These are phyloP conservation scores for Synergus itoensis DNA, from an alignment of 2,888 invertebrate species.

Conservation along the genomic window DNA sequence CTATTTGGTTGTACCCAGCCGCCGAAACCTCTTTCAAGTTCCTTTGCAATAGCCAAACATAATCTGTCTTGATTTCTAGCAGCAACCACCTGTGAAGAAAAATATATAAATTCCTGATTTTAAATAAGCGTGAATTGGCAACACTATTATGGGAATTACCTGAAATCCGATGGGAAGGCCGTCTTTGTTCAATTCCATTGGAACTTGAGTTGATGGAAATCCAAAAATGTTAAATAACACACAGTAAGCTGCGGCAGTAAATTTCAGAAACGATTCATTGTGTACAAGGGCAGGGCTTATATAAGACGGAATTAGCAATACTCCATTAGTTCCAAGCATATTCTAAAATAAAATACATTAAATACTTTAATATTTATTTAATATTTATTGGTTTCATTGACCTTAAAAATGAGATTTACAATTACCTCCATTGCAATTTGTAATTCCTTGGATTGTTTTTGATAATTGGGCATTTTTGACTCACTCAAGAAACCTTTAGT, in stretches of 20 bases:
- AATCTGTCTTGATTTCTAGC: slow-evolving; percentile 88
- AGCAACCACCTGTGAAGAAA: slow-evolving; percentile 82
- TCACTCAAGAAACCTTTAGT: slow-evolving; percentile 76
- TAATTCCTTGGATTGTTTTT: neutral
- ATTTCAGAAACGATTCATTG: slow-evolving; percentile 80
- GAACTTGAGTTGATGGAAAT: slow-evolving; percentile 87
- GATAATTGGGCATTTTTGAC: neutral
- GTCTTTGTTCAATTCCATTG: slow-evolving; percentile 82
- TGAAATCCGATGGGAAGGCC: slow-evolving; percentile 89
- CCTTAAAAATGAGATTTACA: neutral
- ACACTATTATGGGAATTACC: slow-evolving; percentile 75
- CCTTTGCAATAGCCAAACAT: slow-evolving; percentile 88
- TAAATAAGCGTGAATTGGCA: too few species aligned
- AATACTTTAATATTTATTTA: too few species aligned
- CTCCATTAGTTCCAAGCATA: slow-evolving; percentile 82
- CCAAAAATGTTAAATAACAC: slow-evolving; percentile 86
- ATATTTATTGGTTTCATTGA: neutral
- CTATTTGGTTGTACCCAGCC: slow-evolving; percentile 86
- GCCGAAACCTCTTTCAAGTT: slow-evolving; percentile 88
- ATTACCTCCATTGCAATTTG: neutral
- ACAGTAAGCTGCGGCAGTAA: slow-evolving; percentile 82
- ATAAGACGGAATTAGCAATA: slow-evolving; percentile 80
- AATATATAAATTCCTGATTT: neutral
- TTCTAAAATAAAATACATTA: slow-evolving; percentile 73
- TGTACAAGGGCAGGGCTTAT: slow-evolving; percentile 78